A percentile compares a stretch with the other conserved stretches of the same genome.
These are phyloP conservation scores for Sus cebifrons DNA, from an alignment of 2,797 vertebrate genomes.

Conservation along the genomic window DNA sequence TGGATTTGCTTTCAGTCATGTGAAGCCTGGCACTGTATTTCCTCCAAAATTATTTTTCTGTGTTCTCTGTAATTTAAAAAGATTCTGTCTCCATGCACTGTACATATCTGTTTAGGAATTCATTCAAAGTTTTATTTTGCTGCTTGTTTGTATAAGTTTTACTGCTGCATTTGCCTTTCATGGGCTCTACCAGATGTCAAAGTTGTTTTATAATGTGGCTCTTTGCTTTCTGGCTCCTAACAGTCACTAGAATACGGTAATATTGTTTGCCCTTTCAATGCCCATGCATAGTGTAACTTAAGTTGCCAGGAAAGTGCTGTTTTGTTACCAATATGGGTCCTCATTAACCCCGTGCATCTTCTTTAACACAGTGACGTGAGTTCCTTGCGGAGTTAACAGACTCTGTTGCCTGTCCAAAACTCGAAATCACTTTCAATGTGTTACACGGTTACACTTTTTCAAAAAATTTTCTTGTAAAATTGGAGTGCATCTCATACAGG, in stretches of 20 bases:
- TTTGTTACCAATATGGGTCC: background rate
- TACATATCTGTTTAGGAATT: background rate
- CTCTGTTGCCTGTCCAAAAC: background rate
- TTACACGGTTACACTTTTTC: background rate
- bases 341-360: background rate
- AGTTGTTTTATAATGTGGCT: background rate
- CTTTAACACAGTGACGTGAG: background rate
- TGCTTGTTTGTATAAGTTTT: conserved; percentile 6
- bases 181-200: background rate
- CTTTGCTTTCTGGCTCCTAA: background rate
- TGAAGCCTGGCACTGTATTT: background rate
- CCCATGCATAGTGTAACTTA: background rate
- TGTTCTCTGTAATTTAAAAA: background rate
- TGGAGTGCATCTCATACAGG: background rate
- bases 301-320: background rate
- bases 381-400: background rate
- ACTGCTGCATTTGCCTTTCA: background rate
- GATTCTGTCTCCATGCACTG: background rate
- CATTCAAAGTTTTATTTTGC: conserved; percentile 14
- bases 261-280: background rate
- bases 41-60: conserved; percentile 20
- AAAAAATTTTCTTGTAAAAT: conserved; percentile 16
- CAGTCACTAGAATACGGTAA: background rate
- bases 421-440: background rate
- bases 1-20: conserved; percentile 12